phyloP scores from a whole-genome alignment of 2,113 vertebrate species.

The Chinchilla lanigera region DNA sequence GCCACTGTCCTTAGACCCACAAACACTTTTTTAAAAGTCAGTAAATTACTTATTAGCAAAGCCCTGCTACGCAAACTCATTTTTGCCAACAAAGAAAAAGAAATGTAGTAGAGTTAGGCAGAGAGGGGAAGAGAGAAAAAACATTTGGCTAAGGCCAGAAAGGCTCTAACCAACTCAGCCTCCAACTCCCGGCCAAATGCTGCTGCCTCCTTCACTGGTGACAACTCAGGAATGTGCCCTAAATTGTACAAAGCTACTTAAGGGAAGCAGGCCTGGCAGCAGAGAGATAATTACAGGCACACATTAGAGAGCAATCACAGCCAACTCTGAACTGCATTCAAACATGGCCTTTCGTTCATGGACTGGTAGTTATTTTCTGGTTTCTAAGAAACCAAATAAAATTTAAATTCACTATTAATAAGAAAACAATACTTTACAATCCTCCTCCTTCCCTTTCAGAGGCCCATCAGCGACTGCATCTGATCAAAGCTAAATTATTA shows the following conservation, averaged over 20 bases:
- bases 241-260: neutral
- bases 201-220: neutral
- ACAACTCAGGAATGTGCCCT: neutral
- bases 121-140: neutral
- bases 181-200: neutral
- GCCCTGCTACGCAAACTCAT: neutral
- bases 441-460: slow-evolving; percentile 14
- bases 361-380: slow-evolving; percentile 45
- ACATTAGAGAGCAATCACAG: neutral
- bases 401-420: slow-evolving; percentile 71
- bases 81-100: neutral
- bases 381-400: slow-evolving; percentile 71
- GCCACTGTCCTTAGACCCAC: neutral
- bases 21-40: neutral
- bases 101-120: neutral
- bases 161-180: neutral
- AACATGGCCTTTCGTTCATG: neutral
- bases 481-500: slow-evolving; percentile 78
- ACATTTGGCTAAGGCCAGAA: neutral
- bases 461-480: slow-evolving; percentile 60
- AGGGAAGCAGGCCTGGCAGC: neutral
- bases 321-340: neutral
- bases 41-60: neutral
- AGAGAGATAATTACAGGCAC: neutral
- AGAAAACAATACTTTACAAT: slow-evolving; percentile 36